phyloP scores from a whole-genome alignment of 2,113 vertebrate genomes.

The Atrichornis clamosus region DNA sequence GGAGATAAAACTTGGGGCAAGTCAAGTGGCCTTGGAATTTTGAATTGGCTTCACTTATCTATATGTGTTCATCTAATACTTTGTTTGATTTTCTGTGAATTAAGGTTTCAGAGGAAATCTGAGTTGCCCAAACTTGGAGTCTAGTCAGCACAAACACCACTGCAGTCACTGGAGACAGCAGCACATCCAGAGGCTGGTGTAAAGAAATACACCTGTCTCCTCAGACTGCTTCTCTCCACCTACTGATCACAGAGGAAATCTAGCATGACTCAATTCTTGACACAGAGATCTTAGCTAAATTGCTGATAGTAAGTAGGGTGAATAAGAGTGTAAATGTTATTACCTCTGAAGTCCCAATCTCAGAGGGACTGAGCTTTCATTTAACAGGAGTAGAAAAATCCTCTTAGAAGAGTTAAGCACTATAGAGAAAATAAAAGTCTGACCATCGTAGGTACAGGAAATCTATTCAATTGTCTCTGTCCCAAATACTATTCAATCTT shows the following conservation, averaged over 20 bases:
- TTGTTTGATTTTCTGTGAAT: neutral
- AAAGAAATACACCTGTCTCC: neutral
- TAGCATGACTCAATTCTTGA: neutral
- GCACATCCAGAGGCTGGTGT: neutral
- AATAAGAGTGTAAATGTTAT: neutral
- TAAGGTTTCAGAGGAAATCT: neutral
- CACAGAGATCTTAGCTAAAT: neutral
- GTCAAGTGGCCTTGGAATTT: neutral
- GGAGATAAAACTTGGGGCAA: neutral
- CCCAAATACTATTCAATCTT: neutral
- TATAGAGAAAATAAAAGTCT: neutral
- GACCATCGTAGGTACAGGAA: neutral
- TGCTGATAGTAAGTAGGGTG: neutral
- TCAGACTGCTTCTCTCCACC: neutral
- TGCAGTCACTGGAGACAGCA: neutral
- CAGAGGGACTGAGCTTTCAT: neutral
- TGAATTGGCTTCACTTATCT: neutral
- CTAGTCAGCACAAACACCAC: neutral
- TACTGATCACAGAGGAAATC: neutral
- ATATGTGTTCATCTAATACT: neutral
- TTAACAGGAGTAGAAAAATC: neutral
- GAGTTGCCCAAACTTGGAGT: neutral
- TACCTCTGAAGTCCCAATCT: neutral
- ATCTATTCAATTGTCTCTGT: neutral
- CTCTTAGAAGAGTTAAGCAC: neutral